Evolutionary conservation across 2,888 invertebrate species (phyloP), one percentile per base, ranked within the genome.

Genomic region (Therioaphis trifolii): DNA sequence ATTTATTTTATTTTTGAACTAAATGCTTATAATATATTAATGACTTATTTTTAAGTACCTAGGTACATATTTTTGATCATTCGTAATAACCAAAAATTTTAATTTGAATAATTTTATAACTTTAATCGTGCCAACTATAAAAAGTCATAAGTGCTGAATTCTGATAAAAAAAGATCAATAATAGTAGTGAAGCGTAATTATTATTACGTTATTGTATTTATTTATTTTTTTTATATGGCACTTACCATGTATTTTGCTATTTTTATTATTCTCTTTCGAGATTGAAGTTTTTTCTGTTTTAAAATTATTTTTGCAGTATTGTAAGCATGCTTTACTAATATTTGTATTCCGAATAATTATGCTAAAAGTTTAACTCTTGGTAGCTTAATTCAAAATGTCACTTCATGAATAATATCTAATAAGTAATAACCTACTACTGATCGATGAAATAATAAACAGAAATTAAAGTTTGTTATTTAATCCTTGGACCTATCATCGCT

Each of bases 401-500:
- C 7, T 35, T 35, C 35, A 7, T 35, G 7, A 35, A 35, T n/a
- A 52, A 52, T 52, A 52, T n/a, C 9, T 18, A 52, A 52, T 21
- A 61, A 61, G 29, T 24, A 61, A 4, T 27, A 66, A 66, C n/a
- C n/a, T 68, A 29, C 7, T 35, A 71, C 49, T 74, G 11, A 58
- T 58, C 15, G 14, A 21, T 29, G 52, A 35, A 72, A 35, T 35
- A 35, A 35, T 35, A 35, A 72, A 74, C 35, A 0, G 0, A 27
- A 49, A 29, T 27, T 27, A 29, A 46, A 76, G 15, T n/a, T 76
- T 14, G 21, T 9, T 29, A 66, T 21, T 49, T 29, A 9, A 7
- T 66, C 66, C 78, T 68, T 66, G 78, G 24, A 55, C 29, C 35
- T 11, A 18, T 21, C 40, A 27, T 18, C 52, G 77, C n/a, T 68